These are phyloP conservation scores for Heliothis virescens DNA, from an alignment of 1,140 invertebrate species.

Conservation along the genomic window DNA sequence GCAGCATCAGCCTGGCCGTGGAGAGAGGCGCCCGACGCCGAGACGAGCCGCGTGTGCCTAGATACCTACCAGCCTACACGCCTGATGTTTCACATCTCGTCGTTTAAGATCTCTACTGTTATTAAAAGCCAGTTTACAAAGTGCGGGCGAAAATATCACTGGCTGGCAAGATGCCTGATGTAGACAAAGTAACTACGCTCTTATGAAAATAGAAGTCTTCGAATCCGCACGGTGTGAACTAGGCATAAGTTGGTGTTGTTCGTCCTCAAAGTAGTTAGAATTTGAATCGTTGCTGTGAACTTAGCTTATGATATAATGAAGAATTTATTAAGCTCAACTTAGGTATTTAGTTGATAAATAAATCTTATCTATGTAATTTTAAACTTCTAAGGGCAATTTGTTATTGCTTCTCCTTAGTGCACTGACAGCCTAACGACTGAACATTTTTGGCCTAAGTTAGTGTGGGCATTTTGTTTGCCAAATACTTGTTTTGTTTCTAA, in stretches of 20 bases:
- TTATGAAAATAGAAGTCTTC: neutral
- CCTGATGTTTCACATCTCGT: constrained; percentile 90
- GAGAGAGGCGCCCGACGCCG: constrained; percentile 88
- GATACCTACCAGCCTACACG: constrained; percentile 89
- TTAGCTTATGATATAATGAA: constrained; percentile 29
- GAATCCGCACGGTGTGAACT: neutral
- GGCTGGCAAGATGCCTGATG: neutral
- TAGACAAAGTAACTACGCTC: neutral
- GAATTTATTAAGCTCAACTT: constrained; percentile 35
- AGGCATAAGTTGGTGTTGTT: constrained; percentile 20
- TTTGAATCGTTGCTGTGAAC: constrained; percentile 40
- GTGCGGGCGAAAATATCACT: neutral
- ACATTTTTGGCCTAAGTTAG: neutral
- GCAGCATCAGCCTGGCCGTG: constrained; percentile 91
- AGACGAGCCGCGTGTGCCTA: constrained; percentile 86
- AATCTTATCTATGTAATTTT: neutral
- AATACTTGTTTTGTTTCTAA: neutral
- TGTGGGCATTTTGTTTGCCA: too few relatives aligned
- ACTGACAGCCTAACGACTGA: neutral
- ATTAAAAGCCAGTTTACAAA: neutral
- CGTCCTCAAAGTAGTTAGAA: constrained; percentile 30
- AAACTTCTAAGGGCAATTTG: neutral
- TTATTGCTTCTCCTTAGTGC: neutral
- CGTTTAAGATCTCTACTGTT: constrained; percentile 82
- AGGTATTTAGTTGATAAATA: constrained; percentile 7